These are phyloP conservation scores for Genyomyrus donnyi DNA, from an alignment of 2,113 vertebrate species.

Conservation along the genomic window DNA sequence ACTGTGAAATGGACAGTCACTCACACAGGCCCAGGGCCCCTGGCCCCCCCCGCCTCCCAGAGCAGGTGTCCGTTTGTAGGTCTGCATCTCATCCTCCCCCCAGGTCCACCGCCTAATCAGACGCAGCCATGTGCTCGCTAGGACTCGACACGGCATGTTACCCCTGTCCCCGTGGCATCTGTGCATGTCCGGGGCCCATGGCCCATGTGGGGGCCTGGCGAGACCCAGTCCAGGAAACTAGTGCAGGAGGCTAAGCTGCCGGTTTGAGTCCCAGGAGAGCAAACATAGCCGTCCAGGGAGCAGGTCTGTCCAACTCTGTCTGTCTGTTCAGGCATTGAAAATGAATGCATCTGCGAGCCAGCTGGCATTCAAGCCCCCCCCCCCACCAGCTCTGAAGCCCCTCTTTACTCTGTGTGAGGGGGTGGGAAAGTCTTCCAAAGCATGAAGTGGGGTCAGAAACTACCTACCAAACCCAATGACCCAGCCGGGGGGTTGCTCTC, in stretches of 20 bases:
- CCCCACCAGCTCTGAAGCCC: neutral
- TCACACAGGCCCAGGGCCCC: neutral
- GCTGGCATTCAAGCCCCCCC: neutral
- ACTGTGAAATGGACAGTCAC: neutral
- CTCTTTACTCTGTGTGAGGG: neutral
- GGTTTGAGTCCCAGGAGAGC: neutral
- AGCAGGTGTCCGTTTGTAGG: neutral
- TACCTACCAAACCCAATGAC: neutral
- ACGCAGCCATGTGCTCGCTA: neutral
- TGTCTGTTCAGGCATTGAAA: neutral
- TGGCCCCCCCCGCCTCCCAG: neutral
- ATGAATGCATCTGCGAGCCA: neutral
- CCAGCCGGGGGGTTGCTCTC: neutral
- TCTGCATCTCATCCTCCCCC: neutral
- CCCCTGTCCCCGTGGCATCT: neutral
- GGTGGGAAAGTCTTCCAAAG: neutral
- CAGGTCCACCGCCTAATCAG: neutral
- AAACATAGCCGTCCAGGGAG: neutral
- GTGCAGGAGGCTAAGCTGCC: neutral
- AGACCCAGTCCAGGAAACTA: neutral
- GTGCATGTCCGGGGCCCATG: neutral
- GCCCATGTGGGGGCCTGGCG: neutral
- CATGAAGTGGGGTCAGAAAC: neutral
- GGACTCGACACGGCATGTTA: neutral
- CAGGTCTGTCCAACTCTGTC: neutral